A percentile compares a stretch with the other conserved stretches of the same genome.
phyloP scores from a whole-genome alignment of 92 coral and sea anemone species.

The Nematostella vectensis region DNA sequence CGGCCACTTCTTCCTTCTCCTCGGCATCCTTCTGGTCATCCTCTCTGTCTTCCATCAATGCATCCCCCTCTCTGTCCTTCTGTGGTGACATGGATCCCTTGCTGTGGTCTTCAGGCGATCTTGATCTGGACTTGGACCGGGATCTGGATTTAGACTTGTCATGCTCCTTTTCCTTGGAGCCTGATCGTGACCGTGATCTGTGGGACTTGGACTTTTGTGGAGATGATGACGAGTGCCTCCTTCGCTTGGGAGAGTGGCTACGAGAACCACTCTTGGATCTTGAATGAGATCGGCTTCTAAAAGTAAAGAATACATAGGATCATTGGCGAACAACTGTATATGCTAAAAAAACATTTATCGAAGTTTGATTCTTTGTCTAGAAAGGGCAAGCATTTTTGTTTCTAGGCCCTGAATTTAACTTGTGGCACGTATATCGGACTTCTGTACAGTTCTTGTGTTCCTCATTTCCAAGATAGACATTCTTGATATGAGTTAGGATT shows the following conservation, averaged over 20 bases:
- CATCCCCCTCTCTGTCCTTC: constrained; percentile 69
- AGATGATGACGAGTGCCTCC: constrained; percentile 53
- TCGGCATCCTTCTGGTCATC: constrained; percentile 58
- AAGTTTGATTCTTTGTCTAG: no score
- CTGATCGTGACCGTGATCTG: constrained; percentile 62
- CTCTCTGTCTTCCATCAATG: constrained; percentile 51
- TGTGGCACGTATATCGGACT: no score
- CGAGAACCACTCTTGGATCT: constrained; percentile 68
- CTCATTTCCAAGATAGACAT: no score
- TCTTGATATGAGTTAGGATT: no score
- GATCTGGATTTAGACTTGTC: constrained; percentile 38
- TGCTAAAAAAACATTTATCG: no score
- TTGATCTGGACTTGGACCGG: constrained; percentile 45
- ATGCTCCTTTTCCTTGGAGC: constrained; percentile 13
- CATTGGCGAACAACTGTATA: background rate
- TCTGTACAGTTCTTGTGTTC: no score
- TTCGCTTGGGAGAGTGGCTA: constrained; percentile 88
- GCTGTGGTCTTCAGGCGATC: constrained; percentile 16
- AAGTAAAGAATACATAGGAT: background rate
- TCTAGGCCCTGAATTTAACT: no score
- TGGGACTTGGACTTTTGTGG: constrained; percentile 44
- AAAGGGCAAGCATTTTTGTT: no score
- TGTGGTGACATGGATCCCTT: constrained; percentile 14
- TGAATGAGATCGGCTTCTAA: constrained; percentile 35
- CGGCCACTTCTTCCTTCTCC: constrained; percentile 45